Evolutionary conservation across 2,113 vertebrate species (phyloP).

Genomic region (Stegastes partitus): DNA sequence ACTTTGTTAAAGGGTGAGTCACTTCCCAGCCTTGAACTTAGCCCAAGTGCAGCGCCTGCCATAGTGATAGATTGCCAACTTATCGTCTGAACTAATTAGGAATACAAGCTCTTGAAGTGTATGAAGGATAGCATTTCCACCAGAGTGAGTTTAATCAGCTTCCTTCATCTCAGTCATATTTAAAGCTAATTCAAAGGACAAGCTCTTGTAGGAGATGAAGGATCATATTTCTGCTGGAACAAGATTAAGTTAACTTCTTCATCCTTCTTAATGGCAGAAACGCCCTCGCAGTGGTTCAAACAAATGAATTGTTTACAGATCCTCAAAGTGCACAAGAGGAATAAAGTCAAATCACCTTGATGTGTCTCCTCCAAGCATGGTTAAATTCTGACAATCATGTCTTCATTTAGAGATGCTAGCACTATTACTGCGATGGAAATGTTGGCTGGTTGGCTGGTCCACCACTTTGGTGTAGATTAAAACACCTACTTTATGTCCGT

Average conservation of each 20-base stretch:
- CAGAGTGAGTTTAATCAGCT: constrained; percentile 73
- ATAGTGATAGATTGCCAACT: constrained; percentile 61
- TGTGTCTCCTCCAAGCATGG: constrained; percentile 4
- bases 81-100: constrained; percentile 66
- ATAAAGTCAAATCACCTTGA: constrained; percentile 18
- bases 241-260: constrained; percentile 47
- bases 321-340: background rate
- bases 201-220: constrained; percentile 66
- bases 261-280: constrained; percentile 36
- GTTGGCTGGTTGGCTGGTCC: no score
- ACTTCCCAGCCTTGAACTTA: constrained; percentile 44
- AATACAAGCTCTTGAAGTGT: constrained; percentile 64
- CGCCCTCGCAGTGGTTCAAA: constrained; percentile 9
- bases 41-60: constrained; percentile 19
- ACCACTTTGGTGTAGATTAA: no score
- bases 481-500: no score
- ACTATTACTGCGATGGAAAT: no score
- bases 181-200: constrained; percentile 70
- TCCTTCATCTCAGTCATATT: constrained; percentile 68
- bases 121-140: constrained; percentile 72
- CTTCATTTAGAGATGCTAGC: background rate
- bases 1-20: constrained; percentile 20
- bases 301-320: constrained; percentile 42
- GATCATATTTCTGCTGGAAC: constrained; percentile 63
- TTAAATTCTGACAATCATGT: background rate